Percentiles rank a stretch among this genome's conserved stretches.
These are phyloP conservation scores for Fragum fragum DNA, from an alignment of 2,888 invertebrate species.

Conservation along the genomic window DNA sequence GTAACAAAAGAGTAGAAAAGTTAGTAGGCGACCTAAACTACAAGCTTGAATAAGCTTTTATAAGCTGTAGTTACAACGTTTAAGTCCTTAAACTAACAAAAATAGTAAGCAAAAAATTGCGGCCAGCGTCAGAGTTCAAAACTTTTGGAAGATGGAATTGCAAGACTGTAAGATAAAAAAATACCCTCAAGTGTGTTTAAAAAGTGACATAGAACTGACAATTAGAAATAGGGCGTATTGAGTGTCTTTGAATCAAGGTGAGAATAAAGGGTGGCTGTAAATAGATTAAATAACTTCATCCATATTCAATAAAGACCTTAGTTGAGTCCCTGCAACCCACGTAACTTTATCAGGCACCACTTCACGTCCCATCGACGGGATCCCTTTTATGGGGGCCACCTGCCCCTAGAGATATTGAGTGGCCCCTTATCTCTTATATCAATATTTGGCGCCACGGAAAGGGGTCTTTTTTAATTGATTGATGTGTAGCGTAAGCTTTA, in stretches of 20 bases:
- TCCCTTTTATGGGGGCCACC: constrained; percentile 10
- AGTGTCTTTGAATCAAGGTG: neutral
- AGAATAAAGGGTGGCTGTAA: neutral
- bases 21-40: too few relatives aligned
- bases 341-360: constrained; percentile 21
- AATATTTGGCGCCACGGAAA: constrained; percentile 1
- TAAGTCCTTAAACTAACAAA: too few relatives aligned
- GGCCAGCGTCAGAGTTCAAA: too few relatives aligned
- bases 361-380: constrained; percentile 9
- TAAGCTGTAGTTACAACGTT: too few relatives aligned
- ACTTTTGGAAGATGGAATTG: too few relatives aligned
- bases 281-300: constrained; percentile 24
- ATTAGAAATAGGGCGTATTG: neutral
- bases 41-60: too few relatives aligned
- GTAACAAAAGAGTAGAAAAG: too few relatives aligned
- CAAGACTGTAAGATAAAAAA: too few relatives aligned
- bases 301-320: constrained; percentile 22
- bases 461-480: neutral
- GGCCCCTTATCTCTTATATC: constrained; percentile 16
- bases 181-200: neutral
- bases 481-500: neutral
- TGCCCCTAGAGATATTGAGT: constrained; percentile 3
- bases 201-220: neutral
- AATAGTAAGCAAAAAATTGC: too few relatives aligned
- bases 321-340: constrained; percentile 17